Evolutionary conservation across 2,797 vertebrate genomes (phyloP), one percentile per base, ranked within the genome.

Genomic region (Rhinophrynus dorsalis): DNA sequence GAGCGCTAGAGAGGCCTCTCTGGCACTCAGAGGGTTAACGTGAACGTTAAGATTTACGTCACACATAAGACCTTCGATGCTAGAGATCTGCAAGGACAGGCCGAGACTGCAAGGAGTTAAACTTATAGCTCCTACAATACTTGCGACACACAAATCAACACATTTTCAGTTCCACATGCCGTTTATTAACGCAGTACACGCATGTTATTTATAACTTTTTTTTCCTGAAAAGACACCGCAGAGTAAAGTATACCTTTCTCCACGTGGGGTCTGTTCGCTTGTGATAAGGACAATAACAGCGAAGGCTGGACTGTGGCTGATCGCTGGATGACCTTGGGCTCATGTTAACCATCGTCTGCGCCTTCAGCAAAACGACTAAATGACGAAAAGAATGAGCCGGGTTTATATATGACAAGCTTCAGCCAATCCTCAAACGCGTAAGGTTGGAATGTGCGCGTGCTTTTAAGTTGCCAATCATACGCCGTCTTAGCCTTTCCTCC

Each of bases 321-420:
- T 24, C 60, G 68, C 12, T 42, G n/a, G 11, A 1, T 10, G 26
- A 51, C 44, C 33, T 40, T 47, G 61, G 20, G 68, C 35, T 72
- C 68, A 72, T 72, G 68, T 65, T 72, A 65, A 72, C 21, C 68
- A 58, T 72, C 68, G 44, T 72, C 68, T 64, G 68, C 68, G 44
- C 42, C 60, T 51, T 30, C 26, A 51, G 68, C 68, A 65, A 72
- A 65, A 72, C 68, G 68, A 72, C 68, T 72, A 54, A 65, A 47
- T 32, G 18, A 21, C 12, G 0, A 27, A 13, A 11, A 1, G 11
- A 17, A 5, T 29, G 30, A 13, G 13, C 13, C 21, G 37, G 13
- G 0, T 6, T 57, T 72, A 65, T 72, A 72, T 65, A 72, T 1
- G 9, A 9, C 6, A 10, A 5, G 2, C 1, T 20, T 26, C 20